These are phyloP conservation scores for Gobionotothen gibberifrons DNA, from an alignment of 2,797 vertebrate species.

Conservation along the genomic window DNA sequence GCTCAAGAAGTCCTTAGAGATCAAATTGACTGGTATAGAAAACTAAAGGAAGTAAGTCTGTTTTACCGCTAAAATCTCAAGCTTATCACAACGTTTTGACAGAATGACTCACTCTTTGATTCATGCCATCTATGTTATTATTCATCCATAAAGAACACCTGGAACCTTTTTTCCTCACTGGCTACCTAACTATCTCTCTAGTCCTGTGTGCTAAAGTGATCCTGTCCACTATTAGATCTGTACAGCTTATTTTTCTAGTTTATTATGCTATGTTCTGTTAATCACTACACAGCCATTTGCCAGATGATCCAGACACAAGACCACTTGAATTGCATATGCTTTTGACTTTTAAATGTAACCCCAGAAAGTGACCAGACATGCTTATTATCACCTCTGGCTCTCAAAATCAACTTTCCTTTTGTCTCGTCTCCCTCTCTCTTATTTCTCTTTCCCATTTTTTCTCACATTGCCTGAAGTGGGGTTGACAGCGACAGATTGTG, in stretches of 20 bases:
- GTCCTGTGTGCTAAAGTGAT: constrained; percentile 20
- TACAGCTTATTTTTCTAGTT: constrained; percentile 25
- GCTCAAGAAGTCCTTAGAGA: constrained; percentile 5
- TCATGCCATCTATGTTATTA: constrained; percentile 20
- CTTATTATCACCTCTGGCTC: constrained; percentile 68
- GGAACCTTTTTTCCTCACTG: constrained; percentile 3
- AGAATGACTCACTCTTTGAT: constrained; percentile 30
- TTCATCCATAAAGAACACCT: constrained; percentile 44
- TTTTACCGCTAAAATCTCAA: constrained; percentile 5
- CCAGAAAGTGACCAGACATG: constrained; percentile 66
- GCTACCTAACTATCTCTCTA: constrained; percentile 12
- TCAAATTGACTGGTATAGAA: neutral
- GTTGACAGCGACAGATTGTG: constrained; percentile 92
- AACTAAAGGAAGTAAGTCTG: neutral
- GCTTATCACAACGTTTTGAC: constrained; percentile 21
- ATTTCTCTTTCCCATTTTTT: constrained; percentile 61
- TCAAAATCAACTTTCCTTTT: constrained; percentile 64
- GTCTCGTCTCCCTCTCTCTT: constrained; percentile 50
- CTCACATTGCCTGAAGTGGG: constrained; percentile 68
- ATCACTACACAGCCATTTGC: constrained; percentile 9
- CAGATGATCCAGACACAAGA: constrained; percentile 47
- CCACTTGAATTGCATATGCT: constrained; percentile 54
- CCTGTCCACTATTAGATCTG: constrained; percentile 5
- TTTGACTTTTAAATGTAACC: constrained; percentile 63
- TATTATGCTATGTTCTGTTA: constrained; percentile 32